Evolutionary conservation across 2,888 invertebrate species (phyloP), one percentile per base, ranked within the genome.

Genomic region (Malacosoma neustria): DNA sequence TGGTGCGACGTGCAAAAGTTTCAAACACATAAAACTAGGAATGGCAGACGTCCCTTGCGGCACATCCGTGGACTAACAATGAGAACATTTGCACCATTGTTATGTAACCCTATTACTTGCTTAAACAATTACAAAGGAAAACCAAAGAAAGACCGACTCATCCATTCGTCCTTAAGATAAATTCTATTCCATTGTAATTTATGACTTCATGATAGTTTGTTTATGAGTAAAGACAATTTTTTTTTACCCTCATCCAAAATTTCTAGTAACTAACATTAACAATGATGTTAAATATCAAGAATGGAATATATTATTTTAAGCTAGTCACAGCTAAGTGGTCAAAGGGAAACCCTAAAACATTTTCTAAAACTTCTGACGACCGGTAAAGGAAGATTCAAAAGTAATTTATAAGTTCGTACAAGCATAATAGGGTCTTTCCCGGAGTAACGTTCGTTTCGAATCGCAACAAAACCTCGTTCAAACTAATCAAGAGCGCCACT

Each of bases 401-500:
- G 38, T 45, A 43, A 49, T 48, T 46, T 43, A 38, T 35, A 42
- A 33, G 32, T 38, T 38, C 40, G 39, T 43, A 43, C 39, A 32
- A 33, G 31, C 33, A 40, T 43, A 41, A 41, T 43, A 41, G 49
- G 40, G 30, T 39, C 34, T 38, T 41, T 22, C 35, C 13, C 35
- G 34, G 38, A 41, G 35, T 41, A 33, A 42, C 45, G 39, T 42
- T 36, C 29, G 30, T 38, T 36, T 12, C 38, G 43, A 43, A 39
- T 42, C 45, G 38, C 44, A 41, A 37, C 40, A 41, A 41, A n/a
- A 36, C 33, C 42, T 46, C 48, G 35, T 46, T 48, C 38, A 41
- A 50, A 50, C 48, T 50, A 48, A 54, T 52, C 50, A 50, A 46
- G 33, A 46, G 42, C 43, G 32, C 30, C 33, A 33, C 41, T 46